Conservation (phyloP, 2,888 invertebrate species). For the Abrostola triplasia region DNA sequence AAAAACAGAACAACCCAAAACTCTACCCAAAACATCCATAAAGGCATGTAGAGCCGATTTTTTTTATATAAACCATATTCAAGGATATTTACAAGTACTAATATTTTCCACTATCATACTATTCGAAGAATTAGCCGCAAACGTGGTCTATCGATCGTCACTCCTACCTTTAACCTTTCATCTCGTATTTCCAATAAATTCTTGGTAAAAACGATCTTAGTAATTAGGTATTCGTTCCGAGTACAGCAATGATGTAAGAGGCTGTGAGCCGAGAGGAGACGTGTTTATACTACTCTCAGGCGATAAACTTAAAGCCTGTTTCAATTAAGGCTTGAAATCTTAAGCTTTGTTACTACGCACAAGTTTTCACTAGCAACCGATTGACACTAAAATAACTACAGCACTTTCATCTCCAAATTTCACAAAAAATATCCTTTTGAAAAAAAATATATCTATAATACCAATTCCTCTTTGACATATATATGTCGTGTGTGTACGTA, state of each 20-base stretch:
- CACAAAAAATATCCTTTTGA: too few species aligned
- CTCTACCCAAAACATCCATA: too few species aligned
- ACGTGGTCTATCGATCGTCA: not conserved
- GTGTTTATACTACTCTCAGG: not conserved
- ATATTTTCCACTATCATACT: not conserved
- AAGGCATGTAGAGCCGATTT: too few species aligned
- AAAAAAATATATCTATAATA: not conserved
- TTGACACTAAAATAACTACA: too few species aligned
- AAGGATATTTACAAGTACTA: not conserved
- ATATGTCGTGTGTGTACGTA: too few species aligned
- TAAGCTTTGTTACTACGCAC: too few species aligned
- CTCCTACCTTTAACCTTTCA: not conserved
- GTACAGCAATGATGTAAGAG: not conserved
- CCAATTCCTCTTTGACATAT: too few species aligned
- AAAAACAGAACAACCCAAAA: too few species aligned
- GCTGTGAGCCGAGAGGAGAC: not conserved
- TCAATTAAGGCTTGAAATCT: too few species aligned
- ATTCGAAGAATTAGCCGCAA: not conserved
- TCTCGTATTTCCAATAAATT: not conserved
- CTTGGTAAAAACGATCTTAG: not conserved
- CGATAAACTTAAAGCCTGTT: not conserved
- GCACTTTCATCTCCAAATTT: too few species aligned
- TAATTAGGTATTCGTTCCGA: constrained; percentile 2
- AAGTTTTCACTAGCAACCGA: too few species aligned
- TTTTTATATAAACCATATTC: not conserved